Conservation (phyloP, 1,140 invertebrate species). For the Solenopsis invicta region DNA sequence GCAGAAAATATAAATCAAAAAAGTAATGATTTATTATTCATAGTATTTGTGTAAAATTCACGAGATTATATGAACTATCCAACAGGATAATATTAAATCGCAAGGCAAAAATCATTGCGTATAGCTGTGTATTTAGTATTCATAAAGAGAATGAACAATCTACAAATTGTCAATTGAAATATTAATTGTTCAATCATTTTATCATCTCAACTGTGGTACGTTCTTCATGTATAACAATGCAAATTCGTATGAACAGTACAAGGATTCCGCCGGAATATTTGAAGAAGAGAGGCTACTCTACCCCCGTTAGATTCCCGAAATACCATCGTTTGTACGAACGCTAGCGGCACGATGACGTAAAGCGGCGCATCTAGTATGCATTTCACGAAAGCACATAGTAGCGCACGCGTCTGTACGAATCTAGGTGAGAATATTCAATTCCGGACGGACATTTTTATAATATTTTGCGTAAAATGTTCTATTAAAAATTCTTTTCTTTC, state of each 20-base stretch:
- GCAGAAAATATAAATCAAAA: background rate
- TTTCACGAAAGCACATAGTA: conserved; percentile 16
- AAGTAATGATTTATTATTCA: background rate
- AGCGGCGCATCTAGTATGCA: conserved; percentile 51
- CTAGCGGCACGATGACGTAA: conserved; percentile 52
- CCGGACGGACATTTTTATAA: background rate
- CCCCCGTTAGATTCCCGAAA: conserved; percentile 39
- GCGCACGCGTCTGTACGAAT: background rate
- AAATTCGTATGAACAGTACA: conserved; percentile 44
- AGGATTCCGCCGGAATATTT: conserved; percentile 37
- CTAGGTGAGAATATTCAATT: conserved; percentile 35
- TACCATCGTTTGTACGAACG: conserved; percentile 47
- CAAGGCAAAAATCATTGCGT: background rate
- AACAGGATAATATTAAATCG: background rate
- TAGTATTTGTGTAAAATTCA: background rate
- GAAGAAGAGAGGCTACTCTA: conserved; percentile 45
- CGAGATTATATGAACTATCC: background rate
- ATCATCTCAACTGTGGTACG: background rate
- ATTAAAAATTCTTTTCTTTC: background rate
- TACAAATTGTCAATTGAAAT: conserved; percentile 29
- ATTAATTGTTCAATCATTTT: conserved; percentile 35
- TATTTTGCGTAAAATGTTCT: conserved; percentile 1
- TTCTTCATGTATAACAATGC: conserved; percentile 44
- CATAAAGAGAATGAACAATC: conserved; percentile 21
- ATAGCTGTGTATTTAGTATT: background rate